Evolutionary conservation across 2,888 invertebrate species (phyloP).

Genomic region (Salticus scenicus): DNA sequence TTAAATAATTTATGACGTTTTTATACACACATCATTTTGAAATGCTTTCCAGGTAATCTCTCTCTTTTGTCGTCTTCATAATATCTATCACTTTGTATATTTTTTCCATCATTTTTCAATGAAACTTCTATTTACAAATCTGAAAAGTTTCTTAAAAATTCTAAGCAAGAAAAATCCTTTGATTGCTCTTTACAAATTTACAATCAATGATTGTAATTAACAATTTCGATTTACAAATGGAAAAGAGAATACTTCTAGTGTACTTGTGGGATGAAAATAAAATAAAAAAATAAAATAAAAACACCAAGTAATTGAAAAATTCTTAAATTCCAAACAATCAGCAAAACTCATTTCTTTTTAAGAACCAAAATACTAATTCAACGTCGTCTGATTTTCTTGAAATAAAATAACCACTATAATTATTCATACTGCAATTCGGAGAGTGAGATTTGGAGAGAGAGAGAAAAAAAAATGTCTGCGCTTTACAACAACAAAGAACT

Average conservation of each 20-base stretch:
- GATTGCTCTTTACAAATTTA: too few relatives aligned
- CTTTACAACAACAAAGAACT: slow-evolving; percentile 49
- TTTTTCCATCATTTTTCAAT: too few relatives aligned
- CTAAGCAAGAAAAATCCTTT: too few relatives aligned
- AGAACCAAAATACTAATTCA: neutral
- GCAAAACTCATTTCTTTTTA: neutral
- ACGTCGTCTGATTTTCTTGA: neutral
- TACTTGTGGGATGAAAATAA: too few relatives aligned
- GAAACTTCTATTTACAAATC: too few relatives aligned
- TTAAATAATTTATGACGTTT: too few relatives aligned
- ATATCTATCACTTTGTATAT: too few relatives aligned
- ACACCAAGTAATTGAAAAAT: slow-evolving; percentile 14
- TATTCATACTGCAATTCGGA: slow-evolving; percentile 15
- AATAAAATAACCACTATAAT: slow-evolving; percentile 23
- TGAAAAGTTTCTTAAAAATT: too few relatives aligned
- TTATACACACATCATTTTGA: too few relatives aligned
- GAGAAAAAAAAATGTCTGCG: slow-evolving; percentile 21
- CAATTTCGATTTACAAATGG: neutral
- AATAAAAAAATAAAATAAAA: slow-evolving; percentile 10
- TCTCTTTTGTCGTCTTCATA: too few relatives aligned
- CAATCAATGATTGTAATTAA: slow-evolving; percentile 1
- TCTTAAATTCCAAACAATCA: slow-evolving; percentile 36
- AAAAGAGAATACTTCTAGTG: neutral
- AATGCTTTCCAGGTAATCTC: too few relatives aligned
- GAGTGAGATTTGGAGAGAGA: neutral